Percentiles rank a stretch among this genome's conserved stretches.
phyloP scores from a whole-genome alignment of 2,888 invertebrate genomes.

The Drosophila aldrichi region DNA sequence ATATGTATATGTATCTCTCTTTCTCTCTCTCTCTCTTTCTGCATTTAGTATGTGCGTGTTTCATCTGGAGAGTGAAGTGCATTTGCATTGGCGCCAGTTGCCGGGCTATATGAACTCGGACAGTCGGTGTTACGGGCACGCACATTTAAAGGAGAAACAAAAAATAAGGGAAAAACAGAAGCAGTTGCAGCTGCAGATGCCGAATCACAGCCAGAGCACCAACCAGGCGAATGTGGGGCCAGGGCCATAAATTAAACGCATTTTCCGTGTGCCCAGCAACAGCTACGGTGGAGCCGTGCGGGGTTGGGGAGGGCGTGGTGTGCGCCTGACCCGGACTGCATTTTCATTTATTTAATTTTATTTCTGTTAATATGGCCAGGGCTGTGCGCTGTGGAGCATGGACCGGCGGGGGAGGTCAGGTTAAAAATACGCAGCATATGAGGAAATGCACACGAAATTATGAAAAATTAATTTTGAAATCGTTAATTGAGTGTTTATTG shows the following conservation, averaged over 20 bases:
- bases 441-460: slow-evolving; percentile 75
- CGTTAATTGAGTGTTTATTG: slow-evolving; percentile 84
- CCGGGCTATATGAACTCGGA: slow-evolving; percentile 33
- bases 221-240: slow-evolving; percentile 34
- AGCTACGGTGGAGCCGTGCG: slow-evolving; percentile 23
- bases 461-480: slow-evolving; percentile 83
- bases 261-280: slow-evolving; percentile 64
- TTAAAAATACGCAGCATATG: slow-evolving; percentile 63
- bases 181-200: slow-evolving; percentile 24
- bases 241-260: slow-evolving; percentile 72
- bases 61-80: slow-evolving; percentile 35
- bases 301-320: neutral
- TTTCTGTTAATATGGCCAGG: slow-evolving; percentile 71
- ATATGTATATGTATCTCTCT: no score
- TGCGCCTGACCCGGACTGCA: slow-evolving; percentile 27
- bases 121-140: slow-evolving; percentile 45
- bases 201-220: slow-evolving; percentile 24
- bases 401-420: slow-evolving; percentile 38
- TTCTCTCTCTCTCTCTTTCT: neutral
- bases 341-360: slow-evolving; percentile 70
- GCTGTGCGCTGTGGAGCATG: slow-evolving; percentile 8
- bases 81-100: slow-evolving; percentile 64
- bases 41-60: slow-evolving; percentile 3
- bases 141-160: slow-evolving; percentile 38
- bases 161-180: slow-evolving; percentile 1